These are phyloP conservation scores for Drosophila affinis DNA, from an alignment of 2,888 invertebrate genomes.

Conservation along the genomic window DNA sequence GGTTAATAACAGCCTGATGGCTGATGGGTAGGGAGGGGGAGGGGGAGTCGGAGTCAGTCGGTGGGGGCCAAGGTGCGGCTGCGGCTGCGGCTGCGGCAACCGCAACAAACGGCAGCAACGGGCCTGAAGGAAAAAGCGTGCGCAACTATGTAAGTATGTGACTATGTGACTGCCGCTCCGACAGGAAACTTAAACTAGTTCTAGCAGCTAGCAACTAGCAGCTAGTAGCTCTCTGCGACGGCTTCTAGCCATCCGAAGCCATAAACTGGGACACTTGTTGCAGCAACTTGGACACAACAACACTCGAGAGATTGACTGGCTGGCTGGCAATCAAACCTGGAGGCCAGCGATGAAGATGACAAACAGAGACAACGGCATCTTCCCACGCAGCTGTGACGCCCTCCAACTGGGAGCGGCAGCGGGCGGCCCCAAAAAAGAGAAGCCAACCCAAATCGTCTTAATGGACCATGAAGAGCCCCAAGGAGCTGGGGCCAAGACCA, in stretches of 20 bases:
- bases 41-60: conserved; percentile 12
- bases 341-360: conserved; percentile 65
- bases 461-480: conserved; percentile 74
- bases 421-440: conserved; percentile 31
- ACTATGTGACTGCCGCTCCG: conserved; percentile 42
- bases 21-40: conserved; percentile 17
- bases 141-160: conserved; percentile 34
- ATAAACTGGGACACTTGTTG: conserved; percentile 78
- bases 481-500: conserved; percentile 12
- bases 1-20: conserved; percentile 57
- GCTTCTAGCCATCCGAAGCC: conserved; percentile 40
- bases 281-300: conserved; percentile 57
- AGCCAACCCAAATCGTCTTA: conserved; percentile 74
- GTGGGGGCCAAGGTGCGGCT: conserved; percentile 39
- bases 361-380: conserved; percentile 47
- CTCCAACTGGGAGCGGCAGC: conserved; percentile 53
- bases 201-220: conserved; percentile 54
- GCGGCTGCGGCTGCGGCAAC: conserved; percentile 38
- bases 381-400: conserved; percentile 62
- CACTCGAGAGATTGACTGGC: conserved; percentile 54
- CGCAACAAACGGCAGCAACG: conserved; percentile 40
- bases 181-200: conserved; percentile 79
- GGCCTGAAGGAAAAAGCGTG: conserved; percentile 59
- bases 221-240: conserved; percentile 20
- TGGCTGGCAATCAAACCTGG: conserved; percentile 60